Percentiles rank a stretch among this genome's conserved stretches.
Evolutionary conservation across 1,140 invertebrate species (phyloP).

Genomic region (Drosophila mayri): DNA sequence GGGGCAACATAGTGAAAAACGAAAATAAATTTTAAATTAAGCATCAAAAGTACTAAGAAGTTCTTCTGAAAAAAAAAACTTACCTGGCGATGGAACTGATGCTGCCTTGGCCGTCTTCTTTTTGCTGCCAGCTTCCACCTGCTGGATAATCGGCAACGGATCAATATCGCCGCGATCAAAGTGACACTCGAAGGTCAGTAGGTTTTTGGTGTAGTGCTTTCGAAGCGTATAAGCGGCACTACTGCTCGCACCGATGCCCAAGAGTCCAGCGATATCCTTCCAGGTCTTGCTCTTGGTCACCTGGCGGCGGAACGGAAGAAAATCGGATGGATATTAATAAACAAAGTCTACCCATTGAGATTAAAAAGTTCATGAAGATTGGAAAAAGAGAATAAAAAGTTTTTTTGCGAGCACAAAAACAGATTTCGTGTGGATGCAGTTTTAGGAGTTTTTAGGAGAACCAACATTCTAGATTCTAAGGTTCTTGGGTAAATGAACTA

Average conservation of each 20-base stretch:
- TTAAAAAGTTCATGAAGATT: slow-evolving; percentile 23
- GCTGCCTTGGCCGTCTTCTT: slow-evolving; percentile 94
- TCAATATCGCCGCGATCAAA: slow-evolving; percentile 98
- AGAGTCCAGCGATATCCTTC: slow-evolving; percentile 97
- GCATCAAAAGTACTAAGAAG: slow-evolving; percentile 18
- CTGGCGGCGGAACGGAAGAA: slow-evolving; percentile 85
- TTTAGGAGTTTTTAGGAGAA: slow-evolving; percentile 15
- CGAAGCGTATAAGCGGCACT: slow-evolving; percentile 98
- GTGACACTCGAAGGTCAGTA: slow-evolving; percentile 97
- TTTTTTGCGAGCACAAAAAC: slow-evolving; percentile 47
- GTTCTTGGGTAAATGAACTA: slow-evolving; percentile 2
- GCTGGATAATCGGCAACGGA: slow-evolving; percentile 97
- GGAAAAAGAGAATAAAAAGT: slow-evolving; percentile 34
- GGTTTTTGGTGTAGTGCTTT: slow-evolving; percentile 99
- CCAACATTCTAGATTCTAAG: slow-evolving; percentile 5
- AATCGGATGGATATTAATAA: slow-evolving; percentile 3
- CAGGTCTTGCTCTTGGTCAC: slow-evolving; percentile 99
- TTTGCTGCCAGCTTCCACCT: slow-evolving; percentile 95
- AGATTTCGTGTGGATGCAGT: slow-evolving; percentile 40
- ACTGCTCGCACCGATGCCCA: slow-evolving; percentile 97
- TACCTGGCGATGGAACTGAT: slow-evolving; percentile 93
- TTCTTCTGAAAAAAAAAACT: slow-evolving; percentile 24
- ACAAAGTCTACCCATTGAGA: neutral
- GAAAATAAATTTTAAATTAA: slow-evolving; percentile 46
- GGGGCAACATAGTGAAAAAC: slow-evolving; percentile 29